These are phyloP conservation scores for Drosophila neonasuta DNA, from an alignment of 2,888 invertebrate species.

Conservation along the genomic window DNA sequence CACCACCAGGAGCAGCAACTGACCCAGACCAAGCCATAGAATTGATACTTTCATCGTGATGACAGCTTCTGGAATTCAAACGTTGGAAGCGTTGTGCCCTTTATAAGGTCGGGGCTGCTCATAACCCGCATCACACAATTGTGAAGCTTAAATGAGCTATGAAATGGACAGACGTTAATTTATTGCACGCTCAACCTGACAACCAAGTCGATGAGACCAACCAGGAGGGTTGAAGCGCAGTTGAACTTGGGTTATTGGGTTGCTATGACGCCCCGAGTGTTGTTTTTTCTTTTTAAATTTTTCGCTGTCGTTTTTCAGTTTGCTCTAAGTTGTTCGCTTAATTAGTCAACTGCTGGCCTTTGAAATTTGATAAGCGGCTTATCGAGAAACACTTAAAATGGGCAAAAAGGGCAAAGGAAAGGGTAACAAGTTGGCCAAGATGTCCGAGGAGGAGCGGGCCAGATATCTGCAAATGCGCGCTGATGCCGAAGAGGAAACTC, in stretches of 20 bases:
- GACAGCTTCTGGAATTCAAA: slow-evolving; percentile 8
- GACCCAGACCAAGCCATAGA: slow-evolving; percentile 11
- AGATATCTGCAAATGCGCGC: slow-evolving; percentile 91
- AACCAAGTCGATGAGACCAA: slow-evolving; percentile 13
- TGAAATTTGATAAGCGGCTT: slow-evolving; percentile 61
- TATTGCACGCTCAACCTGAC: slow-evolving; percentile 47
- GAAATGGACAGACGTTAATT: slow-evolving; percentile 54
- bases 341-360: slow-evolving; percentile 52
- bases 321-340: slow-evolving; percentile 26
- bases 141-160: slow-evolving; percentile 51
- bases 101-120: slow-evolving; percentile 38
- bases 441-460: slow-evolving; percentile 92
- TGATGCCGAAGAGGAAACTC: slow-evolving; percentile 91
- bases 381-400: slow-evolving; percentile 63
- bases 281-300: slow-evolving; percentile 21
- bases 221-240: neutral
- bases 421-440: slow-evolving; percentile 89
- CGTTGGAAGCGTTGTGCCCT: neutral
- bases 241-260: slow-evolving; percentile 8
- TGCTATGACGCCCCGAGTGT: slow-evolving; percentile 50
- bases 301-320: slow-evolving; percentile 12
- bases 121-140: slow-evolving; percentile 32
- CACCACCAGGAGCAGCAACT: slow-evolving; percentile 22
- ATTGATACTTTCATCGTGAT: slow-evolving; percentile 40
- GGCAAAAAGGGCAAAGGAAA: slow-evolving; percentile 88